phyloP scores from a whole-genome alignment of 2,888 invertebrate genomes.

The Trissolcus brochymenae region DNA sequence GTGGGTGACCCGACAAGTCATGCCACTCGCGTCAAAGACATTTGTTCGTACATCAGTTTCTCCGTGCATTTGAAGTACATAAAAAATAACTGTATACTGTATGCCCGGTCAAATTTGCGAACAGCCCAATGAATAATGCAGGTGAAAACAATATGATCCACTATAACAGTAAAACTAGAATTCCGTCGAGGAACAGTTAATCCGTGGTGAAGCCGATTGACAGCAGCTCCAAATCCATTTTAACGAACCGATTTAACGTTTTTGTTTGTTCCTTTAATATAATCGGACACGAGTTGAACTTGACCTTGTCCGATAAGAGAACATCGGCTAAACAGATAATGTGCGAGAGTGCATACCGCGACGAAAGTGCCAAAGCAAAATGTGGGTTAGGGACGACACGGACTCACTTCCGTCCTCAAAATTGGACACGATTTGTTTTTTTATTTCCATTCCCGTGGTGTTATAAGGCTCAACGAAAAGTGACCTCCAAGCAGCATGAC shows the following conservation, averaged over 20 bases:
- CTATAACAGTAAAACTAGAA: conserved; percentile 37
- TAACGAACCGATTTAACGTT: not conserved
- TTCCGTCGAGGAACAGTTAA: too few species aligned
- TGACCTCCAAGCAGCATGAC: conserved; percentile 25
- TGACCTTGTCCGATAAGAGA: conserved; percentile 53
- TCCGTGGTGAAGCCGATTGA: not conserved
- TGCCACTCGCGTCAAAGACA: conserved; percentile 50
- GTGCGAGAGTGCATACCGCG: conserved; percentile 59
- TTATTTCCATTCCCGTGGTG: not conserved
- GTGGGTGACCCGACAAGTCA: conserved; percentile 62
- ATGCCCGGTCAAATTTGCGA: conserved; percentile 27
- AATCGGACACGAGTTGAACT: conserved; percentile 25
- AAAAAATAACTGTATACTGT: conserved; percentile 49
- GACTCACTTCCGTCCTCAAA: conserved; percentile 17
- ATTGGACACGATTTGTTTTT: conserved; percentile 3
- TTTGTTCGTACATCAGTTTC: conserved; percentile 49
- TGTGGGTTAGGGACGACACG: conserved; percentile 56
- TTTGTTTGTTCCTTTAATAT: too few species aligned
- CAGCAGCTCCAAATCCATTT: not conserved
- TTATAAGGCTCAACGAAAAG: conserved; percentile 13
- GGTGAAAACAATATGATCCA: conserved; percentile 4
- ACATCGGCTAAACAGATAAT: conserved; percentile 41
- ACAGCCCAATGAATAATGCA: conserved; percentile 40
- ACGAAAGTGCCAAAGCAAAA: conserved; percentile 62
- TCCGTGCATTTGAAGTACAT: conserved; percentile 47